A percentile compares a stretch with the other conserved stretches of the same genome.
These are phyloP conservation scores for Chunga burmeisteri DNA, from an alignment of 2,113 vertebrate genomes.

Conservation along the genomic window DNA sequence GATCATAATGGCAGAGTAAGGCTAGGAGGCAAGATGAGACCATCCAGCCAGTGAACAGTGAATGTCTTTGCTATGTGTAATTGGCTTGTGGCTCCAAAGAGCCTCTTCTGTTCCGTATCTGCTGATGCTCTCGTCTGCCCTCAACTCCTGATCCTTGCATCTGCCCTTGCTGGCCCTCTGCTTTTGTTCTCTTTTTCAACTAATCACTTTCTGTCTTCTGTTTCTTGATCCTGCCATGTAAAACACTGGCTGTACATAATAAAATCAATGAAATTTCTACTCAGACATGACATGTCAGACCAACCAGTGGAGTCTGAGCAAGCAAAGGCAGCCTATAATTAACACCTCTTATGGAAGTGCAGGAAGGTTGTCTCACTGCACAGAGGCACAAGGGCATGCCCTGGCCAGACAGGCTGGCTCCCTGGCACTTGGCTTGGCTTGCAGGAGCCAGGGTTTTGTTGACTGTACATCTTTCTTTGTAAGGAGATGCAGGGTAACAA, in stretches of 20 bases:
- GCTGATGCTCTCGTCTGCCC: background rate
- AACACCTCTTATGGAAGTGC: background rate
- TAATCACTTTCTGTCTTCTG: background rate
- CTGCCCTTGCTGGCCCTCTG: background rate
- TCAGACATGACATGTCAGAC: background rate
- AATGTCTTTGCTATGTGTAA: background rate
- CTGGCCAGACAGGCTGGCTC: background rate
- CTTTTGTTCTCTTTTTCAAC: background rate
- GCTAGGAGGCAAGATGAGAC: background rate
- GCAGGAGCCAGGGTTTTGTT: background rate
- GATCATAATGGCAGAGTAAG: background rate
- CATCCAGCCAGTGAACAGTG: background rate
- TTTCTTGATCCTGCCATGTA: background rate
- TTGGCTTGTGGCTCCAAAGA: background rate
- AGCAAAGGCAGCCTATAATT: background rate
- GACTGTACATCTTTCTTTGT: background rate
- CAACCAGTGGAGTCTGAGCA: background rate
- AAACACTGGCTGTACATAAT: background rate
- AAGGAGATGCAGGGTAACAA: background rate
- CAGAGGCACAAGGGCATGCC: background rate
- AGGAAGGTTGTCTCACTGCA: background rate
- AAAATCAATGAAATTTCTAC: background rate
- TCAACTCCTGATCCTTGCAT: background rate
- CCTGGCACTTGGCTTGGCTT: background rate
- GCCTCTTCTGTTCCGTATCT: background rate